Evolutionary conservation across 2,113 vertebrate species (phyloP).

Genomic region (Phodopus roborovskii): DNA sequence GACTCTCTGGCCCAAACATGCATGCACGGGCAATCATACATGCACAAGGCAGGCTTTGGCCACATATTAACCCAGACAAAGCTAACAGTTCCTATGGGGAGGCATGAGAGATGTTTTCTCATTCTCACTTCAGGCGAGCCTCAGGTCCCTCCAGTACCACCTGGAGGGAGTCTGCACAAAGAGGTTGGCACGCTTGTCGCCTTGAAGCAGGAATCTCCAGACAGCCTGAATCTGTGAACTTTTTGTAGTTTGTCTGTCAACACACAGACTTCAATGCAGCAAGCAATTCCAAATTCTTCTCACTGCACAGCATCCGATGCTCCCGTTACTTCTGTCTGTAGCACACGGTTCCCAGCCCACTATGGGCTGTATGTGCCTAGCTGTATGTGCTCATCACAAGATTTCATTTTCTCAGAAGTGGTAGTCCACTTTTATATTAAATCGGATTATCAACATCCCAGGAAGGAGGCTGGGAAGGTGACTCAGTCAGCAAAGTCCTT

Average conservation of each 20-base stretch:
- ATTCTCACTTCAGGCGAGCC: conserved; percentile 29
- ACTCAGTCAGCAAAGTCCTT: neutral
- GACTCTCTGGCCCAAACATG: neutral
- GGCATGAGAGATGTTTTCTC: neutral
- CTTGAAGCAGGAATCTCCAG: conserved; percentile 69
- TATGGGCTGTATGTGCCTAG: neutral
- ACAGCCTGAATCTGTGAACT: conserved; percentile 64
- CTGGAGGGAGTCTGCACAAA: conserved; percentile 70
- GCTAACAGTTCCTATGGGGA: neutral
- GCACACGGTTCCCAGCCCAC: neutral
- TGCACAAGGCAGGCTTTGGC: neutral
- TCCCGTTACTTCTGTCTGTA: neutral
- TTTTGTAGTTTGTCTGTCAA: conserved; percentile 62
- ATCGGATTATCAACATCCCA: neutral
- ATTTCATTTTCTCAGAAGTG: neutral
- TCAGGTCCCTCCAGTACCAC: conserved; percentile 39
- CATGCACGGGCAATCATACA: too few relatives aligned
- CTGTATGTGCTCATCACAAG: neutral
- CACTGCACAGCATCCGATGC: neutral
- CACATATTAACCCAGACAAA: neutral
- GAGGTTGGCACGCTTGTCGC: conserved; percentile 54
- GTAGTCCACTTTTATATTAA: neutral
- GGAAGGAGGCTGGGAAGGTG: neutral
- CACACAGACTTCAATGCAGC: neutral
- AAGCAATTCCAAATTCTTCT: conserved; percentile 6